phyloP scores from a whole-genome alignment of 2,113 vertebrate species.

The Phycodurus eques region DNA sequence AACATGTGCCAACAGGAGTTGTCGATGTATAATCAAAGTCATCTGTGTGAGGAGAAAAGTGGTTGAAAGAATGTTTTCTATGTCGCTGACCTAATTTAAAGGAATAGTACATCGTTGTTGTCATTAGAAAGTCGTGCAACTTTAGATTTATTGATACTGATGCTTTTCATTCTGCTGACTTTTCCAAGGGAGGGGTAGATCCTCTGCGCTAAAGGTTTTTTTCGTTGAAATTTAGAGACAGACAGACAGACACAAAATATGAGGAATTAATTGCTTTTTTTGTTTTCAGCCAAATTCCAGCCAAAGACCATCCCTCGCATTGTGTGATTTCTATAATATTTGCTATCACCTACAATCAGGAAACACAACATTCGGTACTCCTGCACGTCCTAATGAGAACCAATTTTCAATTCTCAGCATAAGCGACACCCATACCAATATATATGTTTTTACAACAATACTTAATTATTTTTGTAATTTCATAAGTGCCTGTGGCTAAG shows the following conservation, averaged over 20 bases:
- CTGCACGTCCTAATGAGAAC: background rate
- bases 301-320: background rate
- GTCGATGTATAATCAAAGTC: conserved; percentile 62
- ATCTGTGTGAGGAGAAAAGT: conserved; percentile 47
- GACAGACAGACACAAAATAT: background rate
- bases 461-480: too few species aligned
- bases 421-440: too few species aligned
- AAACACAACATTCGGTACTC: background rate
- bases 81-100: conserved; percentile 38
- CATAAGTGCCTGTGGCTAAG: too few species aligned
- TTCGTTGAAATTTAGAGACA: background rate
- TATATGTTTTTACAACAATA: too few species aligned
- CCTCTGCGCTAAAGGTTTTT: background rate
- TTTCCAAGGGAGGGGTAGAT: conserved; percentile 17
- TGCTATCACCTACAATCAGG: background rate
- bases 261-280: background rate
- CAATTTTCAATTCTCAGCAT: background rate
- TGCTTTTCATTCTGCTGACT: conserved; percentile 29
- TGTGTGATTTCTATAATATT: background rate
- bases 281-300: background rate
- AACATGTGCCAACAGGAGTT: conserved; percentile 54
- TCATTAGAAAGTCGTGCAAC: conserved; percentile 24
- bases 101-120: conserved; percentile 37
- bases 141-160: conserved; percentile 31
- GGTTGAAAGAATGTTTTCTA: conserved; percentile 15